Evolutionary conservation across 2,888 invertebrate species (phyloP).

Genomic region (Magallana nippona): DNA sequence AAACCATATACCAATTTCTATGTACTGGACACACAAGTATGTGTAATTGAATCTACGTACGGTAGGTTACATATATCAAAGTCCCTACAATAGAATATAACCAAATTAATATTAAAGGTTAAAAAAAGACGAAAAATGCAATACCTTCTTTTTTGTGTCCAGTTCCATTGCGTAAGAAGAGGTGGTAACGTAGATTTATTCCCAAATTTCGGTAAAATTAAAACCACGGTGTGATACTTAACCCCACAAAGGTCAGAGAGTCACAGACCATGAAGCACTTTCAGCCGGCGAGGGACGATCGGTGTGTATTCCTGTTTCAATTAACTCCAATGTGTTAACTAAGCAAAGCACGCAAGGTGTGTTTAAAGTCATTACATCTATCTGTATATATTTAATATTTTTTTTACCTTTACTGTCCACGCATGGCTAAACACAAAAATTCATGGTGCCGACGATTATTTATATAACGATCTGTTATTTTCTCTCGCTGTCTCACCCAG

Average conservation of each 20-base stretch:
- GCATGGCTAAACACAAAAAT: neutral
- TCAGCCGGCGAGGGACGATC: neutral
- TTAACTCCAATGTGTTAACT: constrained; percentile 24
- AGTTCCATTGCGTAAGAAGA: constrained; percentile 1
- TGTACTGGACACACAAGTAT: no score
- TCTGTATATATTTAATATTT: neutral
- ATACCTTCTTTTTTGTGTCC: constrained; percentile 27
- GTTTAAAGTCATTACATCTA: constrained; percentile 18
- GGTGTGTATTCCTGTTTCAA: neutral
- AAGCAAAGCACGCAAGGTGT: neutral
- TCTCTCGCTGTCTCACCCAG: no score
- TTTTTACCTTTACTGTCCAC: constrained; percentile 2
- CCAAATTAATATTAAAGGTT: no score
- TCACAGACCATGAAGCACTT: constrained; percentile 1
- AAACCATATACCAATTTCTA: no score
- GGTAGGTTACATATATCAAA: no score
- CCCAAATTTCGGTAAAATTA: neutral
- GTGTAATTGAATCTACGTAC: no score
- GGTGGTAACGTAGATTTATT: neutral
- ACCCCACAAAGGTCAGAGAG: neutral
- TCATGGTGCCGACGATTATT: no score
- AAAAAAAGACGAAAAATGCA: no score
- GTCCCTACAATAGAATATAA: no score
- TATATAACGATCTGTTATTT: no score
- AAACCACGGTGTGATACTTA: neutral